Evolutionary conservation across 2,797 vertebrate species (phyloP), one percentile per base, ranked within the genome.

Genomic region (Neoniphon sammara): DNA sequence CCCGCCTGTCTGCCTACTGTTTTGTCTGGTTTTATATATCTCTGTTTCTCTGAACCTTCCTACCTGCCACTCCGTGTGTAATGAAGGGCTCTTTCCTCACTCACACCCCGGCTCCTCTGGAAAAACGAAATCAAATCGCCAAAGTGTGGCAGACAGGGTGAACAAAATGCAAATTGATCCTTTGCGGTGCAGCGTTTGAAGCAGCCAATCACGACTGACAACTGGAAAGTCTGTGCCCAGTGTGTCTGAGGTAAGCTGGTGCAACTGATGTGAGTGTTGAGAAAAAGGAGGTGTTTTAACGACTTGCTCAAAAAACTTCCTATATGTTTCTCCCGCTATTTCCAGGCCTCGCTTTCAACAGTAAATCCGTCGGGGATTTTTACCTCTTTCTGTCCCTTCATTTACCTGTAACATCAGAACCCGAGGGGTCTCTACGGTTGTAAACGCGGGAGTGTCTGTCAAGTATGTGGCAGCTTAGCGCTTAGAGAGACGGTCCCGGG

Each of bases 61-160:
- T 7, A 42, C 20, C 14, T 23, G 7, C 36, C 58, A 4, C 7
- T 50, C 21, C 27, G n/a, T 12, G 3, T 52, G 74, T 15, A 27
- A 42, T 27, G 46, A 62, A 25, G 18, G 12, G 55, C 57, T 52
- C 3, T 18, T 30, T 47, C 34, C 31, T 25, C 23, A n/a, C 44
- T 44, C 44, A n/a, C 27, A 27, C 59, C 59, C 36, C 14, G 39
- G 15, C 21, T 30, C 27, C 15, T 56, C 9, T n/a, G 30, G 30
- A 39, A 61, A 59, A 55, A 36, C 12, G 10, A 44, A 62, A 58
- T n/a, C 23, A 54, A 70, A 76, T 74, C 21, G 54, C 44, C 49
- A 64, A 75, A 70, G 11, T 66, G 67, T 62, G 56, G 17, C 36
- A 68, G 62, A 64, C 65, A 58, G 75, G 46, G 56, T 39, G 55